Conservation (phyloP, 2,797 vertebrate genomes). For the Acanthurus leucopareius region DNA sequence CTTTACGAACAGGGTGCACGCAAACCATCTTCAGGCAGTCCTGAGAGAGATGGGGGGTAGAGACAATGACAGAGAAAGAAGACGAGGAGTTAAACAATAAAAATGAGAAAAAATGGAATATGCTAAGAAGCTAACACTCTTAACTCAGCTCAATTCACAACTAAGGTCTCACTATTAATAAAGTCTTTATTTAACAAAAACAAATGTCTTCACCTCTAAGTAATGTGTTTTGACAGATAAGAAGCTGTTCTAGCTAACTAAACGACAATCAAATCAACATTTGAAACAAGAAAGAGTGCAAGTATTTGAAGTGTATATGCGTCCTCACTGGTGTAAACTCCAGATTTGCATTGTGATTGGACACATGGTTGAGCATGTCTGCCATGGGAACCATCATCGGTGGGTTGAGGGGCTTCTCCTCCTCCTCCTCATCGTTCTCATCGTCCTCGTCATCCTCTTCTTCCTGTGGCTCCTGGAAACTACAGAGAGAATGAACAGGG, state of each 20-base stretch:
- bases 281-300: not conserved
- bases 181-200: no score
- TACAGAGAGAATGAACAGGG: slow-evolving; percentile 58
- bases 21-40: slow-evolving; percentile 92
- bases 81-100: not conserved
- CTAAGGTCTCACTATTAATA: not conserved
- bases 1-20: slow-evolving; percentile 83
- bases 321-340: slow-evolving; percentile 91
- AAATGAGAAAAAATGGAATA: not conserved
- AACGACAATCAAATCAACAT: not conserved
- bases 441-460: slow-evolving; percentile 74
- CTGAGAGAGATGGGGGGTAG: slow-evolving; percentile 68
- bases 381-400: slow-evolving; percentile 98
- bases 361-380: slow-evolving; percentile 95
- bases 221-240: not conserved
- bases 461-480: slow-evolving; percentile 93
- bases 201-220: not conserved
- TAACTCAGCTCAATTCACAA: not conserved
- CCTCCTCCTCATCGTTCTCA: slow-evolving; percentile 85
- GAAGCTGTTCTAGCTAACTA: not conserved
- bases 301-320: not conserved
- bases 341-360: slow-evolving; percentile 93
- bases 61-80: not conserved
- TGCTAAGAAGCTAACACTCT: no score
- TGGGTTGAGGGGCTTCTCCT: slow-evolving; percentile 86